Evolutionary conservation across 2,797 vertebrate genomes (phyloP).

Genomic region (Choloepus didactylus): DNA sequence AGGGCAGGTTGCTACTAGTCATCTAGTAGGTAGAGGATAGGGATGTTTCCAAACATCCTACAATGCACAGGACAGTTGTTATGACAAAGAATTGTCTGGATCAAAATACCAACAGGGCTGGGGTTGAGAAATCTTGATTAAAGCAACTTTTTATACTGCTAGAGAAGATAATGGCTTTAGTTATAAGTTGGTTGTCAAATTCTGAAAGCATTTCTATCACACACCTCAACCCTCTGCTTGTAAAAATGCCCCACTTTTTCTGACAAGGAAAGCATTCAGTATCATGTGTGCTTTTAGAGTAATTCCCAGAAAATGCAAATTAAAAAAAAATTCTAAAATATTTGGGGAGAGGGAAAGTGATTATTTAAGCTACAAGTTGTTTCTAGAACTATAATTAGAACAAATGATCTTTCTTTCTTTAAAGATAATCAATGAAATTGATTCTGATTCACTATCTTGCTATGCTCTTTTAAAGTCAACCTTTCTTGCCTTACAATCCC

Average conservation of each 20-base stretch:
- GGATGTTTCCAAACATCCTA: not conserved
- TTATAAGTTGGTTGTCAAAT: not conserved
- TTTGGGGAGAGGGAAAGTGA: not conserved
- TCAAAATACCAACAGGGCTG: not conserved
- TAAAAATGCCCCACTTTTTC: not conserved
- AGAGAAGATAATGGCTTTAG: not conserved
- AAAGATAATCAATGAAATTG: not conserved
- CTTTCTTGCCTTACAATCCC: conserved; percentile 52
- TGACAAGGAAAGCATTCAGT: not conserved
- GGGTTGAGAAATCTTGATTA: not conserved
- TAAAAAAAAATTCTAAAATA: not conserved
- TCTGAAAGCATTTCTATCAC: not conserved
- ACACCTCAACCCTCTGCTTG: not conserved
- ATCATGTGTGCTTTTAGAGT: not conserved
- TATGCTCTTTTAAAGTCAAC: not conserved
- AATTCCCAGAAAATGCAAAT: not conserved
- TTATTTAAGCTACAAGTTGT: not conserved
- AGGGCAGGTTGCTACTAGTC: not conserved
- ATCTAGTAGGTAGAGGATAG: not conserved
- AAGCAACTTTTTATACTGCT: not conserved
- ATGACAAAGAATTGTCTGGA: not conserved
- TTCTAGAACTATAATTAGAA: not conserved
- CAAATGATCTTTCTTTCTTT: not conserved
- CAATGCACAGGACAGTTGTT: not conserved
- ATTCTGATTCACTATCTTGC: not conserved